These are phyloP conservation scores for Andrena minutula DNA, from an alignment of 2,888 invertebrate species.

Conservation along the genomic window DNA sequence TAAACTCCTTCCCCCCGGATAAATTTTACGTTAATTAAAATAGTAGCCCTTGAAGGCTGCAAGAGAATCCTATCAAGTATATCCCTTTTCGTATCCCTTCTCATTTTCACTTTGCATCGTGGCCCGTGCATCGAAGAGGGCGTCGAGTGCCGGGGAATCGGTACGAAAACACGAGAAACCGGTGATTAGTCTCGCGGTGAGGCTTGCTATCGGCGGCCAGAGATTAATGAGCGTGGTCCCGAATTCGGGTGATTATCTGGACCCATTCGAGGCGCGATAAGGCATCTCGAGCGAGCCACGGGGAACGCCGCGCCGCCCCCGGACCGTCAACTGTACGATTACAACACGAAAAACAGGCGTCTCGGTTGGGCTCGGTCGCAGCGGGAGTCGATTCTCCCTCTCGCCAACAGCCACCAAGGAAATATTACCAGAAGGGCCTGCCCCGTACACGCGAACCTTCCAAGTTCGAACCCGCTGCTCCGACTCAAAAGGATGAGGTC, in stretches of 20 bases:
- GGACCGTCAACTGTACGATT: constrained; percentile 28
- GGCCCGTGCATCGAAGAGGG: too few species aligned
- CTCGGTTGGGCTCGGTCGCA: constrained; percentile 48
- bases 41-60: too few species aligned
- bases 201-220: constrained; percentile 20
- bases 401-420: constrained; percentile 40
- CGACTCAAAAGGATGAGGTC: constrained; percentile 6
- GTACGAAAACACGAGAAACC: constrained; percentile 12
- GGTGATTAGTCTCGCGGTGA: constrained; percentile 15
- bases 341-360: constrained; percentile 59
- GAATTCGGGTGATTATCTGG: constrained; percentile 65
- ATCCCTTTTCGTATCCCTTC: too few species aligned
- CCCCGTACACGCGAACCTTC: constrained; percentile 13
- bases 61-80: too few species aligned
- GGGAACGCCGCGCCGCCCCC: constrained; percentile 6
- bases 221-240: constrained; percentile 58
- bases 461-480: constrained; percentile 5
- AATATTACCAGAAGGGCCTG: constrained; percentile 54
- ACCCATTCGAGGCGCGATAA: constrained; percentile 57
- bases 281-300: constrained; percentile 19
- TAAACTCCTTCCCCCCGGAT: too few species aligned
- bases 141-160: not conserved
- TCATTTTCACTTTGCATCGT: too few species aligned
- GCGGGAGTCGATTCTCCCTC: constrained; percentile 59
- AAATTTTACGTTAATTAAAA: too few species aligned